phyloP scores from a whole-genome alignment of 2,797 vertebrate species.

The Enteromius argenteus region DNA sequence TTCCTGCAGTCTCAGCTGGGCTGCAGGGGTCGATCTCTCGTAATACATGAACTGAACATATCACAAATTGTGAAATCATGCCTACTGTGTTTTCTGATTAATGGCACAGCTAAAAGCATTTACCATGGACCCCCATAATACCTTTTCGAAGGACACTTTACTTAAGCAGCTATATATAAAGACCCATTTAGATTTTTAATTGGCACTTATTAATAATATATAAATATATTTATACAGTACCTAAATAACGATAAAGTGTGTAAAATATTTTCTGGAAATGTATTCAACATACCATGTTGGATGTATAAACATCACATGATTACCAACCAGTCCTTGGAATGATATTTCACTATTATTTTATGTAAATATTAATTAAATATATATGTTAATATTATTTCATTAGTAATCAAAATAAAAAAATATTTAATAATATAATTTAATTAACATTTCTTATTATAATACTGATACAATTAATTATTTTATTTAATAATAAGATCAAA shows the following conservation, averaged over 20 bases:
- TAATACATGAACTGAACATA: slow-evolving; percentile 83
- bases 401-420: background rate
- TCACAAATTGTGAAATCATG: slow-evolving; percentile 5
- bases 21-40: slow-evolving; percentile 88
- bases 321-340: background rate
- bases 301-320: background rate
- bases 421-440: background rate
- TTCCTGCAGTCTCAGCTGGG: slow-evolving; percentile 86
- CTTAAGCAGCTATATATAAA: background rate
- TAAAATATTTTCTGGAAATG: background rate
- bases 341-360: background rate
- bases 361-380: background rate
- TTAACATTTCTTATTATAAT: background rate
- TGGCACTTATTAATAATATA: no score
- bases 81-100: background rate
- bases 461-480: background rate
- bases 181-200: background rate
- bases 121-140: background rate
- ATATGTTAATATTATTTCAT: background rate
- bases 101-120: background rate
- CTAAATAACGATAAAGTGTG: background rate
- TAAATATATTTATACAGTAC: background rate
- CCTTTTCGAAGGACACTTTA: background rate
- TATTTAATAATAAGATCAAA: background rate
- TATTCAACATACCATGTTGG: background rate